Conservation (phyloP, 2,888 invertebrate species). For the Alsophila aescularia region DNA sequence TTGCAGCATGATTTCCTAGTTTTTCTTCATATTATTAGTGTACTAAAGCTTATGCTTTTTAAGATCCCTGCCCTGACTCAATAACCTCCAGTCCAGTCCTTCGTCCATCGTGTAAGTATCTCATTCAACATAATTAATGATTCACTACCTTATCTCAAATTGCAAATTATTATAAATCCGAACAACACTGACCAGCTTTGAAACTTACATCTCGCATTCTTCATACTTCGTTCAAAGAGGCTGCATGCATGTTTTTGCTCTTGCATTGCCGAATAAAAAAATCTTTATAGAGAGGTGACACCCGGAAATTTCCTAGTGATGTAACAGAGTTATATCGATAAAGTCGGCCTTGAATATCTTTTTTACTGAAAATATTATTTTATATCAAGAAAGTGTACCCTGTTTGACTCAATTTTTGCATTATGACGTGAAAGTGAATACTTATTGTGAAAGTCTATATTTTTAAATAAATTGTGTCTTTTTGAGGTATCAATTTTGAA, state of each 20-base stretch:
- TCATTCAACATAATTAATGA: conserved; percentile 10
- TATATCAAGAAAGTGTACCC: neutral
- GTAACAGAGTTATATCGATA: conserved; percentile 8
- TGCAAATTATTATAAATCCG: conserved; percentile 8
- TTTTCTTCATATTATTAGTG: too few species aligned
- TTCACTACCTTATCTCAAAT: conserved; percentile 14
- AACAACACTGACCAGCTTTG: neutral
- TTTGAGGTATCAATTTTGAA: too few species aligned
- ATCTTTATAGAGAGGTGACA: conserved; percentile 3
- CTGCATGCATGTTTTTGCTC: conserved; percentile 8
- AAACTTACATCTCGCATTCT: conserved; percentile 6
- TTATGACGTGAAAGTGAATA: neutral
- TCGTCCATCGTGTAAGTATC: conserved; percentile 1
- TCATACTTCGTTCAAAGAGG: conserved; percentile 1
- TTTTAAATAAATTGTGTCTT: too few species aligned
- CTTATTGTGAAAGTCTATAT: too few species aligned
- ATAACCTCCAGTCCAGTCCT: neutral
- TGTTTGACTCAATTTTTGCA: neutral
- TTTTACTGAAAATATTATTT: neutral
- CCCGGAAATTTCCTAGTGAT: conserved; percentile 13
- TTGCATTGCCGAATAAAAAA: conserved; percentile 4
- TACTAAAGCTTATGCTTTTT: neutral
- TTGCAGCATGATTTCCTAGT: too few species aligned
- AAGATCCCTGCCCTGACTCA: conserved; percentile 7
- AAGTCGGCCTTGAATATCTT: neutral